Evolutionary conservation across 2,888 invertebrate species (phyloP), one percentile per base, ranked within the genome.

Genomic region (Dinocampus coccinellae): DNA sequence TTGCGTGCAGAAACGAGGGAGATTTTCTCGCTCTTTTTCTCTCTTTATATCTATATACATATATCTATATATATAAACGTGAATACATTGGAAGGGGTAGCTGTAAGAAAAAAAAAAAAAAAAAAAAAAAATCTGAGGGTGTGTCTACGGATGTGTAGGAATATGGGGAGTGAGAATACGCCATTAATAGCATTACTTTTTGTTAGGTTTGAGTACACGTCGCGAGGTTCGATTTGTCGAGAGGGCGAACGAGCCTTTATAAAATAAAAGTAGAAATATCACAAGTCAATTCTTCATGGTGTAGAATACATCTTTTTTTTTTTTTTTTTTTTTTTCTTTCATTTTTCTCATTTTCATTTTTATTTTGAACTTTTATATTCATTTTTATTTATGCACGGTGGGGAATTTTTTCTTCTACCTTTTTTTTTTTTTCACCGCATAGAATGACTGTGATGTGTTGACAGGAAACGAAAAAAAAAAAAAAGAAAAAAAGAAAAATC

Each of bases 371-470:
- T 58, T 33, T 34, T 26, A 16, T 22, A 33, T 64, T 55, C 10
- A 42, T 36, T 74, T 77, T 81, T 78, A 81, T 81, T 80, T 77
- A 76, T 76, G 77, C 76, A 78, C 76, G 71, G n/a, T n/a, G n/a
- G n/a, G n/a, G n/a, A 13, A 39, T 39, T 13, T n/a, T 39, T 39
- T 39, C 7, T 4, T 33, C 7, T 33, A 33, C 7, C 7, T 33
- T 4, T n/a, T 75, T 77, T 75, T 75, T 76, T n/a, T n/a, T n/a
- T n/a, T n/a, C n/a, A n/a, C n/a, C n/a, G n/a, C n/a, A n/a, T n/a
- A n/a, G n/a, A n/a, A n/a, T n/a, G n/a, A n/a, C n/a, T n/a, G n/a
- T n/a, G n/a, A n/a, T n/a, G n/a, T n/a, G n/a, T n/a, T n/a, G n/a
- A n/a, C n/a, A n/a, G n/a, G n/a, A n/a, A n/a, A n/a, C n/a, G n/a